Conservation (phyloP, 2,797 vertebrate species). For the Danio aesculapii region DNA sequence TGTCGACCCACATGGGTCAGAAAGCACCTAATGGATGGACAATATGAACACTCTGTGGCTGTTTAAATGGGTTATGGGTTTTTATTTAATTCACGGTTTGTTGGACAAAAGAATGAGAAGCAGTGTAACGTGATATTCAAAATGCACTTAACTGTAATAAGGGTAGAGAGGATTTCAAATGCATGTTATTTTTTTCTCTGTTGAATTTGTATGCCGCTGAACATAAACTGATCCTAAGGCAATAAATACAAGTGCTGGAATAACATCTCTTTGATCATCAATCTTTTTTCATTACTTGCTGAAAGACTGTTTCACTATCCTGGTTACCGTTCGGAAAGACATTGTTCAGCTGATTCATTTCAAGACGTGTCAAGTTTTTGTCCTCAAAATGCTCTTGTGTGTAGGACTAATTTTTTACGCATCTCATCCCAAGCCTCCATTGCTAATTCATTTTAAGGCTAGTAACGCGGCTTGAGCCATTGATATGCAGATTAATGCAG, state of each 20-base stretch:
- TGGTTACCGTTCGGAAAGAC: too few species aligned
- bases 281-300: conserved; percentile 14
- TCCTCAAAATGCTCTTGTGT: too few species aligned
- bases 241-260: conserved; percentile 49
- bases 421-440: too few species aligned
- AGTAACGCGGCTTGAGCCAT: too few species aligned
- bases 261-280: conserved; percentile 19
- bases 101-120: conserved; percentile 21
- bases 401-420: too few species aligned
- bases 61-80: conserved; percentile 29
- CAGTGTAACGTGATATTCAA: conserved; percentile 14
- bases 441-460: too few species aligned
- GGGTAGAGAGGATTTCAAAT: conserved; percentile 4
- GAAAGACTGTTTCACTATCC: neutral
- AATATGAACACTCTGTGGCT: conserved; percentile 7
- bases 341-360: too few species aligned
- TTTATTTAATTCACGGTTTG: conserved; percentile 38
- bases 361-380: too few species aligned
- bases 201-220: conserved; percentile 33
- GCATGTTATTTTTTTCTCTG: conserved; percentile 14
- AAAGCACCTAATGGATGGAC: conserved; percentile 42
- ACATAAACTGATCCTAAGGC: conserved; percentile 30
- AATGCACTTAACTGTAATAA: conserved; percentile 41
- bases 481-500: too few species aligned
- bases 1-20: conserved; percentile 34